phyloP scores from a whole-genome alignment of 2,113 vertebrate species.

The Lasiurus borealis region DNA sequence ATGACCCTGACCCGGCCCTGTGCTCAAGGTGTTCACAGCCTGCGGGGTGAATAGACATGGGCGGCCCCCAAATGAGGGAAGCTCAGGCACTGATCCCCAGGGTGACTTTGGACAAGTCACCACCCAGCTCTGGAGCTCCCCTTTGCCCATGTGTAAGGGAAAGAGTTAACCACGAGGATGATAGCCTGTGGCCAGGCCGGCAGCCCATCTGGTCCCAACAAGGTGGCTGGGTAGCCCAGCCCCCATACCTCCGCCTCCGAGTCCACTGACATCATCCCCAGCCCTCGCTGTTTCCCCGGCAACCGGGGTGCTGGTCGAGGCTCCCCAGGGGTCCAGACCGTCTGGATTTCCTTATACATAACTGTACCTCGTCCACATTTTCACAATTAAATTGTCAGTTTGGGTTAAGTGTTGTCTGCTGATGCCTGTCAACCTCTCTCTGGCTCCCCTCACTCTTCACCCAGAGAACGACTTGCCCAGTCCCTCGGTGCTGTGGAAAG shows the following conservation, averaged over 20 bases:
- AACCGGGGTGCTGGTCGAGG: slow-evolving; percentile 58
- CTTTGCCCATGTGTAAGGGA: neutral
- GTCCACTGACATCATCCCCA: slow-evolving; percentile 72
- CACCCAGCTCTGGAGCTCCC: neutral
- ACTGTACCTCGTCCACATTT: slow-evolving; percentile 59
- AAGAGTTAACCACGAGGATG: neutral
- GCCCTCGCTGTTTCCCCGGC: slow-evolving; percentile 63
- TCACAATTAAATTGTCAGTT: slow-evolving; percentile 74
- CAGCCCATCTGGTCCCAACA: slow-evolving; percentile 21
- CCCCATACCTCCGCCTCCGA: slow-evolving; percentile 46
- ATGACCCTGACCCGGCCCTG: neutral
- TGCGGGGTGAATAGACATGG: neutral
- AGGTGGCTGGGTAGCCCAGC: slow-evolving; percentile 52
- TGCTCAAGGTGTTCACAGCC: neutral
- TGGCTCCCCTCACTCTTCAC: neutral
- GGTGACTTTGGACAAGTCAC: neutral
- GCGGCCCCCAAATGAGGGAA: neutral
- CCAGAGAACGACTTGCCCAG: neutral
- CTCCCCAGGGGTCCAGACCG: slow-evolving; percentile 29
- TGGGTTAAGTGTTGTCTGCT: slow-evolving; percentile 69
- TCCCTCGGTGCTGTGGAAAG: neutral
- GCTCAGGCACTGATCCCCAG: neutral
- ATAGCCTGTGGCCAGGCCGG: neutral
- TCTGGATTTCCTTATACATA: slow-evolving; percentile 74
- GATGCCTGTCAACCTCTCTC: slow-evolving; percentile 55